Evolutionary conservation across 2,888 invertebrate species (phyloP).

Genomic region (Harpagoxenus sublaevis): DNA sequence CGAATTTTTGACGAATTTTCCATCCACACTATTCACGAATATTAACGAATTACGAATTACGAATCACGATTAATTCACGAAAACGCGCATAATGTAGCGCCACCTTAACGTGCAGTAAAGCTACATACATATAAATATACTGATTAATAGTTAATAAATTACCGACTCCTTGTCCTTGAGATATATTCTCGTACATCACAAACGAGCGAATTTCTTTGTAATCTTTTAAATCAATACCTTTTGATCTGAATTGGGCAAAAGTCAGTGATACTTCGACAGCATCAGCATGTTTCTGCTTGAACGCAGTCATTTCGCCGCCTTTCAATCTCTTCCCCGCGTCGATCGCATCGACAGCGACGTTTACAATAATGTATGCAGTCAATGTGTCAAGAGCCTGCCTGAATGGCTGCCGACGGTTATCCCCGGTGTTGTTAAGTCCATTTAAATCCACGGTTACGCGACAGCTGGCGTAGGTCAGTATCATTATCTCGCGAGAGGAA

Average conservation of each 20-base stretch:
- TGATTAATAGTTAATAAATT: not conserved
- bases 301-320: slow-evolving; percentile 4
- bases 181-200: not conserved
- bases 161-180: not conserved
- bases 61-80: no score
- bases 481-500: slow-evolving; percentile 80
- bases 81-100: no score
- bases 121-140: not conserved
- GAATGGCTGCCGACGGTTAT: slow-evolving; percentile 72
- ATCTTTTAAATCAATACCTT: not conserved
- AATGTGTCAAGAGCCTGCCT: slow-evolving; percentile 71
- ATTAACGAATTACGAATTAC: no score
- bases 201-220: not conserved
- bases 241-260: not conserved
- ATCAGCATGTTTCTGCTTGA: slow-evolving; percentile 4
- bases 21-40: no score
- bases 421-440: slow-evolving; percentile 73
- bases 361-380: slow-evolving; percentile 75
- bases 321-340: slow-evolving; percentile 47
- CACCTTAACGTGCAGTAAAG: not conserved
- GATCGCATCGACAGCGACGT: slow-evolving; percentile 69
- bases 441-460: slow-evolving; percentile 71
- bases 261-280: not conserved
- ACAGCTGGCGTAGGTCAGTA: slow-evolving; percentile 82
- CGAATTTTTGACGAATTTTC: no score